A percentile compares a stretch with the other conserved stretches of the same genome.
Evolutionary conservation across 2,797 vertebrate genomes (phyloP).

Genomic region (Oryzias sinensis): DNA sequence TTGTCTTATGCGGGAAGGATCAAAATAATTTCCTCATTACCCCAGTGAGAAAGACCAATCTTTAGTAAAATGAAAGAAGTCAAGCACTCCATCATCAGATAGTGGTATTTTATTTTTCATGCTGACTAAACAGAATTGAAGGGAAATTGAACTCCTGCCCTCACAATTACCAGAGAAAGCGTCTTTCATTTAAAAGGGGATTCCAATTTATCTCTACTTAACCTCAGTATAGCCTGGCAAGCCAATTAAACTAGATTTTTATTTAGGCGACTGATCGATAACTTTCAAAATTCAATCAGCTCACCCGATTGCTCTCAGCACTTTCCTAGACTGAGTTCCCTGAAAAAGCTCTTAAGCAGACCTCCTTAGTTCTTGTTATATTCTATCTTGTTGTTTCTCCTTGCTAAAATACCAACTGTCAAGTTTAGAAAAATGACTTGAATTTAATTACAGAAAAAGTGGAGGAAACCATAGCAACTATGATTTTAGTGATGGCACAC

Average conservation of each 20-base stretch:
- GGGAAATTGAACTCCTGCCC: conserved; percentile 32
- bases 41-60: conserved; percentile 21
- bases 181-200: conserved; percentile 42
- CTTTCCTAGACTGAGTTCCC: conserved; percentile 27
- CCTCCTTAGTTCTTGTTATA: too few relatives aligned
- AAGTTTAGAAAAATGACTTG: too few relatives aligned
- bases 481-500: too few relatives aligned
- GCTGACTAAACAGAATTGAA: conserved; percentile 42
- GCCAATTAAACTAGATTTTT: conserved; percentile 47
- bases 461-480: too few relatives aligned
- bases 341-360: conserved; percentile 4
- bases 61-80: conserved; percentile 31
- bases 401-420: too few relatives aligned
- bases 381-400: too few relatives aligned
- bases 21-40: conserved; percentile 33
- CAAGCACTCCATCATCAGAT: conserved; percentile 29
- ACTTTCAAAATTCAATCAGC: conserved; percentile 60
- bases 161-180: conserved; percentile 35
- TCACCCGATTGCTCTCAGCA: conserved; percentile 37
- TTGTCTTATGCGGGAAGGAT: conserved; percentile 9
- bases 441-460: too few relatives aligned
- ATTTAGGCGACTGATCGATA: conserved; percentile 54
- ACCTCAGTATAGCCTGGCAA: conserved; percentile 38
- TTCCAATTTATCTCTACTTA: conserved; percentile 52
- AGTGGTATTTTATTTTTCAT: conserved; percentile 44